Conservation (phyloP, 2,888 invertebrate species). For the Eumacrocentrus americanus region DNA sequence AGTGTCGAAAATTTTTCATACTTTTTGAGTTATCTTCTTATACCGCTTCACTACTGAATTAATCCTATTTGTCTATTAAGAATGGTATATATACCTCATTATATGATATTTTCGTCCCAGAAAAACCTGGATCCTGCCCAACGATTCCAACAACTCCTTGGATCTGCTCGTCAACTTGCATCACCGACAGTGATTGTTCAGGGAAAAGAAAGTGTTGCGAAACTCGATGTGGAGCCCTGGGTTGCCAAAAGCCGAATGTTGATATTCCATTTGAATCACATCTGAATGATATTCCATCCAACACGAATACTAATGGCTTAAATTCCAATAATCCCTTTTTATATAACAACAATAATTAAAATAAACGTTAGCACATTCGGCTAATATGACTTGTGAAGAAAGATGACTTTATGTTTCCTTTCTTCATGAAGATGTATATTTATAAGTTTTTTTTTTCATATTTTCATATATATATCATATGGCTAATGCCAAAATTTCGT, state of each 20-base stretch:
- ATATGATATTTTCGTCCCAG: constrained; percentile 58
- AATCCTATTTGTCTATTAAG: too few relatives aligned
- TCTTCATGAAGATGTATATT: too few relatives aligned
- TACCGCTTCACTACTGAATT: too few relatives aligned
- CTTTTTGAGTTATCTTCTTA: too few relatives aligned
- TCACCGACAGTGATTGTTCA: constrained; percentile 65
- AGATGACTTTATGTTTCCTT: too few relatives aligned
- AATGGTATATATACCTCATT: too few relatives aligned
- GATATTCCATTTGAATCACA: constrained; percentile 22
- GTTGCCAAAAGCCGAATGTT: constrained; percentile 59
- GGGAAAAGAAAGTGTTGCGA: constrained; percentile 65
- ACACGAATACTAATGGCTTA: not conserved
- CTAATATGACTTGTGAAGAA: too few relatives aligned
- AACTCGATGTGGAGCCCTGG: constrained; percentile 66
- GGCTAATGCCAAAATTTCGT: too few relatives aligned
- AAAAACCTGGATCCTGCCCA: constrained; percentile 65
- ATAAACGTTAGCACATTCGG: too few relatives aligned
- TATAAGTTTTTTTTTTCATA: too few relatives aligned
- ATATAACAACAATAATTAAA: constrained; percentile 20
- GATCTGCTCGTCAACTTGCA: constrained; percentile 66
- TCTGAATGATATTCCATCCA: constrained; percentile 26
- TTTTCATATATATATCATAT: too few relatives aligned
- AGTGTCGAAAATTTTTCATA: too few relatives aligned
- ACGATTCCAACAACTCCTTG: constrained; percentile 64
- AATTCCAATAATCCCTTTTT: constrained; percentile 32